Evolutionary conservation across 2,888 invertebrate species (phyloP).

Genomic region (Itoplectis maculator): DNA sequence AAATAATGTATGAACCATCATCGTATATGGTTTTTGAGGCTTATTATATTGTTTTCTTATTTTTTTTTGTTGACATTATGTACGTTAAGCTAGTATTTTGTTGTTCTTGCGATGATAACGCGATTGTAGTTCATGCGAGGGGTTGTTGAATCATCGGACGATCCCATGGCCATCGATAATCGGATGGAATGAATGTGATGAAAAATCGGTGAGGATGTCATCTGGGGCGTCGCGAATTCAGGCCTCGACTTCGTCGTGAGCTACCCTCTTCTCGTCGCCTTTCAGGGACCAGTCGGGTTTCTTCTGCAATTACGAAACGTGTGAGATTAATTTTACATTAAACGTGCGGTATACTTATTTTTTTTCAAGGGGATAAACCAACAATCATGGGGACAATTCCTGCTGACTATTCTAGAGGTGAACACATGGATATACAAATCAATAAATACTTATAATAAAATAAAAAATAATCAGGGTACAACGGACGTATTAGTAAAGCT

Average conservation of each 20-base stretch:
- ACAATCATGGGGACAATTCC: constrained; percentile 25
- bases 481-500: constrained; percentile 32
- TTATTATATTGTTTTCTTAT: no score
- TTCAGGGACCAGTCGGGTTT: constrained; percentile 71
- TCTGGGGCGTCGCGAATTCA: constrained; percentile 42
- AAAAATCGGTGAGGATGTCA: constrained; percentile 42
- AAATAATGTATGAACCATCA: constrained; percentile 28
- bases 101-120: constrained; percentile 23
- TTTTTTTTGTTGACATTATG: constrained; percentile 21
- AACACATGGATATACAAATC: constrained; percentile 24
- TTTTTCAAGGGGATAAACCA: constrained; percentile 19
- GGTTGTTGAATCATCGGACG: constrained; percentile 36
- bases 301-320: constrained; percentile 63
- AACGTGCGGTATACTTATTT: not conserved
- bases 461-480: not conserved
- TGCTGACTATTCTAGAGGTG: constrained; percentile 37
- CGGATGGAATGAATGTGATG: constrained; percentile 62
- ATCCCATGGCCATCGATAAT: constrained; percentile 48
- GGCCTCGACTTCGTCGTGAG: constrained; percentile 70
- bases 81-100: constrained; percentile 32
- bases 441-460: constrained; percentile 6
- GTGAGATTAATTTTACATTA: constrained; percentile 23
- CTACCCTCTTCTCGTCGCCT: constrained; percentile 66
- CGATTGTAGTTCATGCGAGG: constrained; percentile 37
- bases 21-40: constrained; percentile 3